phyloP scores from a whole-genome alignment of 2,797 vertebrate genomes.

The Gymnocypris eckloni region DNA sequence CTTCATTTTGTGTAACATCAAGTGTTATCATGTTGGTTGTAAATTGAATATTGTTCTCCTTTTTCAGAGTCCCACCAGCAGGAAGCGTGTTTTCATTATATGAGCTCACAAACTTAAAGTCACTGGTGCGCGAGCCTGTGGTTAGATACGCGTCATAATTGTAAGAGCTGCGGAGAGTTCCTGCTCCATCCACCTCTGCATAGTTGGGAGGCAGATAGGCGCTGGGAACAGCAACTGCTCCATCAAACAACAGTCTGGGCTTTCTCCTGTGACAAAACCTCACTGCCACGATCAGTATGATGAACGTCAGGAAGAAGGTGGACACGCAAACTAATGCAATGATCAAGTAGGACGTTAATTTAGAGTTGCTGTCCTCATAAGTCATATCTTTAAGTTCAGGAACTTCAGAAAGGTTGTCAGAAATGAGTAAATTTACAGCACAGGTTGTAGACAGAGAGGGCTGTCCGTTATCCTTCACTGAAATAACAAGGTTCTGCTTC shows the following conservation, averaged over 20 bases:
- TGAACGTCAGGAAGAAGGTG: constrained; percentile 60
- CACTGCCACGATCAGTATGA: constrained; percentile 55
- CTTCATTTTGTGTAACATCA: neutral
- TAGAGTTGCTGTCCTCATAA: constrained; percentile 52
- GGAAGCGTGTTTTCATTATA: constrained; percentile 52
- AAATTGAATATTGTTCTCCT: neutral
- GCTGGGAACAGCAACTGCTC: constrained; percentile 49
- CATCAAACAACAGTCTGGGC: constrained; percentile 54
- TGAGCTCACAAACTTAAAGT: constrained; percentile 64
- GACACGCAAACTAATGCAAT: constrained; percentile 67
- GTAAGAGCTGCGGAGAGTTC: constrained; percentile 65
- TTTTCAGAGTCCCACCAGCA: constrained; percentile 22
- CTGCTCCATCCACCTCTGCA: constrained; percentile 53
- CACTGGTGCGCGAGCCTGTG: constrained; percentile 58
- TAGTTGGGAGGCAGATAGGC: constrained; percentile 57
- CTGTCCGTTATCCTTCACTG: constrained; percentile 53
- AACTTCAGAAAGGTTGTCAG: constrained; percentile 51
- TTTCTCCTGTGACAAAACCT: constrained; percentile 52
- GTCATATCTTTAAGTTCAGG: constrained; percentile 64
- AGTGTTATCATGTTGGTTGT: neutral
- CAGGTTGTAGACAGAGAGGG: constrained; percentile 72
- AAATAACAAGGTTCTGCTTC: constrained; percentile 68
- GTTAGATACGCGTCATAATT: constrained; percentile 72
- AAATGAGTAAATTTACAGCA: constrained; percentile 54
- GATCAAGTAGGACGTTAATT: constrained; percentile 67